Evolutionary conservation across 2,797 vertebrate species (phyloP), one percentile per base, ranked within the genome.

Genomic region (Micromesistius poutassou): DNA sequence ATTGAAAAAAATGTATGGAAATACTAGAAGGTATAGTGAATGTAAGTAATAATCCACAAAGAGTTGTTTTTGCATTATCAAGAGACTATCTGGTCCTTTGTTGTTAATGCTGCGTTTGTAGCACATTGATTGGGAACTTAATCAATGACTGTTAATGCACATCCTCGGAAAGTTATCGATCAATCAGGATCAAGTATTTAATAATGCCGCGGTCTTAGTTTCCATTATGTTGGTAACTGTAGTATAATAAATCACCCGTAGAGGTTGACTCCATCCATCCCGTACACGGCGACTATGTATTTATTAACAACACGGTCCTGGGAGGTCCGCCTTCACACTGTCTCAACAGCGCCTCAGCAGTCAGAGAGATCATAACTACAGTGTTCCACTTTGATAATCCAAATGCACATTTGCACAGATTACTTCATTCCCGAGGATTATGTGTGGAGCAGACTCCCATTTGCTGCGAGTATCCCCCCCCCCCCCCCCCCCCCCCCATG

Each of bases 341-440:
- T 4, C 82, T 86, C 80, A 40, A 71, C 79, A 78, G 79, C 70
- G 78, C 74, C 70, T 80, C 81, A 78, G 85, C 77, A 78, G 78
- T 80, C 25, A 50, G 55, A 82, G 81, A 91, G 84, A 82, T 85
- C 72, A 89, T 86, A 90, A 14, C 89, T 87, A 90, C 79, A 90
- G 74, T 30, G 71, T 82, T 85, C 74, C 82, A 86, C 83, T 87
- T 75, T 82, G 78, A 84, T 92, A 91, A 91, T 91, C 90, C 87
- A 91, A 90, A 91, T 86, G 90, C 86, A 90, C 85, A 86, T 88
- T 87, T 33, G 75, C 82, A 87, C 89, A 89, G 89, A 91, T 91
- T 90, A 92, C 87, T 86, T 84, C 14, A 78, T 87, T 80, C 74
- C 76, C 31, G 81, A 19, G 79, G 89, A 92, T 91, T 90, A 92